Conservation (phyloP, 1,140 invertebrate genomes). For the Anastrepha ludens region DNA sequence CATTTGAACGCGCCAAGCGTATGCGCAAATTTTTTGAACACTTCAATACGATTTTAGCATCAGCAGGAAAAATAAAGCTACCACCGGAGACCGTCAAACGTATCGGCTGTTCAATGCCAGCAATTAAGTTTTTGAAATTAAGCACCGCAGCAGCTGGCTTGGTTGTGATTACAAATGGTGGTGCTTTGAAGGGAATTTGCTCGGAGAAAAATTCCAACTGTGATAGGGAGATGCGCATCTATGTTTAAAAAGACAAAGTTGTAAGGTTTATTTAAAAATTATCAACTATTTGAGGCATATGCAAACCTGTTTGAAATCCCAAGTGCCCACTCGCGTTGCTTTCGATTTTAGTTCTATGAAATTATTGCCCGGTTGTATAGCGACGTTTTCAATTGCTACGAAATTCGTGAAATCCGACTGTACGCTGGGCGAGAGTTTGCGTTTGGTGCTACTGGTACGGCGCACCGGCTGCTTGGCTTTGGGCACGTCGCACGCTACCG, state of each 20-base stretch:
- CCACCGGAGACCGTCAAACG: slow-evolving; percentile 82
- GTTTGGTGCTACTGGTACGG: slow-evolving; percentile 71
- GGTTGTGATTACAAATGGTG: slow-evolving; percentile 75
- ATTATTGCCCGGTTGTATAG: slow-evolving; percentile 83
- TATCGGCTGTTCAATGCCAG: slow-evolving; percentile 82
- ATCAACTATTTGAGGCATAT: not conserved
- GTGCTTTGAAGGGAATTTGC: slow-evolving; percentile 67
- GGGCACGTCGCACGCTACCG: slow-evolving; percentile 78
- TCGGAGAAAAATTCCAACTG: slow-evolving; percentile 81
- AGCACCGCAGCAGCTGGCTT: slow-evolving; percentile 75
- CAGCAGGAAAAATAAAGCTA: slow-evolving; percentile 77
- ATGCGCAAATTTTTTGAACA: slow-evolving; percentile 78
- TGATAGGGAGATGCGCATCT: slow-evolving; percentile 70
- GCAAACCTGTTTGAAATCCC: slow-evolving; percentile 70
- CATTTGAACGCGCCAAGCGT: slow-evolving; percentile 62
- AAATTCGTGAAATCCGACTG: slow-evolving; percentile 80
- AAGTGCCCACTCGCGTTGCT: slow-evolving; percentile 74
- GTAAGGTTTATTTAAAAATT: not conserved
- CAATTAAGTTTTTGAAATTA: slow-evolving; percentile 78
- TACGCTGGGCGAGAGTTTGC: slow-evolving; percentile 77
- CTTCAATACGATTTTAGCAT: slow-evolving; percentile 77
- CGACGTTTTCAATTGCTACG: slow-evolving; percentile 76
- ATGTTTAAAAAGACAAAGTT: not conserved
- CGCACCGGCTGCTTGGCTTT: slow-evolving; percentile 74
- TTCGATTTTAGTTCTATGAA: slow-evolving; percentile 79